Percentiles rank a stretch among this genome's conserved stretches.
These are phyloP conservation scores for Lamprotornis superbus DNA, from an alignment of 2,113 vertebrate species.

Conservation along the genomic window DNA sequence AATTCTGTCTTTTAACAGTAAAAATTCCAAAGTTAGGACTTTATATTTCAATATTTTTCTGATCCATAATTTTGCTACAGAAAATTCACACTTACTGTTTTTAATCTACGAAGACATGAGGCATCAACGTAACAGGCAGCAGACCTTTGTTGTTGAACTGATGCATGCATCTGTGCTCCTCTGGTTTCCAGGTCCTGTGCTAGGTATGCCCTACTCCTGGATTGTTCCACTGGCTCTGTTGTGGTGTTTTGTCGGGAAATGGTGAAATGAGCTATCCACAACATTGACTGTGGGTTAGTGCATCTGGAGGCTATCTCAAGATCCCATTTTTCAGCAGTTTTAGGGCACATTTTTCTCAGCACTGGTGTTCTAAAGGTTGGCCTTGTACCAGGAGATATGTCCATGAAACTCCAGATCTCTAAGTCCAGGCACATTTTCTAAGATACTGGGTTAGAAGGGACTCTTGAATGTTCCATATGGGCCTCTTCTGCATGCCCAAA, in stretches of 20 bases:
- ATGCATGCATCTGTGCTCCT: rapidly evolving
- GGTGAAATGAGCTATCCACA: neutral
- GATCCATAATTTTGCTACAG: neutral
- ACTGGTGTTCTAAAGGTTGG: neutral
- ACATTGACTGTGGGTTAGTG: neutral
- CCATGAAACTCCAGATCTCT: neutral
- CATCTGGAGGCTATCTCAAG: neutral
- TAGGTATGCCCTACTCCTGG: neutral
- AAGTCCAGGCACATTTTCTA: neutral
- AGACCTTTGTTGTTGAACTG: neutral
- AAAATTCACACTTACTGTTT: neutral
- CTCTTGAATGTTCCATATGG: neutral
- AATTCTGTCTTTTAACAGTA: neutral
- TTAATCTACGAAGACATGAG: neutral
- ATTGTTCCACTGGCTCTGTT: neutral
- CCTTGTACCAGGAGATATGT: neutral
- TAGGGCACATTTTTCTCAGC: rapidly evolving
- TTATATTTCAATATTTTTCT: neutral
- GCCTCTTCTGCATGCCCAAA: neutral
- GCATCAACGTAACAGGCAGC: neutral
- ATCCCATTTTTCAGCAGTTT: neutral
- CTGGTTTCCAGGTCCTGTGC: neutral
- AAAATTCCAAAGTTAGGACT: neutral
- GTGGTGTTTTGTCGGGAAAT: neutral
- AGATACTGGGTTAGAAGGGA: neutral